Evolutionary conservation across 92 coral and sea anemone species (phyloP).

Genomic region (Heteractis magnifica): DNA sequence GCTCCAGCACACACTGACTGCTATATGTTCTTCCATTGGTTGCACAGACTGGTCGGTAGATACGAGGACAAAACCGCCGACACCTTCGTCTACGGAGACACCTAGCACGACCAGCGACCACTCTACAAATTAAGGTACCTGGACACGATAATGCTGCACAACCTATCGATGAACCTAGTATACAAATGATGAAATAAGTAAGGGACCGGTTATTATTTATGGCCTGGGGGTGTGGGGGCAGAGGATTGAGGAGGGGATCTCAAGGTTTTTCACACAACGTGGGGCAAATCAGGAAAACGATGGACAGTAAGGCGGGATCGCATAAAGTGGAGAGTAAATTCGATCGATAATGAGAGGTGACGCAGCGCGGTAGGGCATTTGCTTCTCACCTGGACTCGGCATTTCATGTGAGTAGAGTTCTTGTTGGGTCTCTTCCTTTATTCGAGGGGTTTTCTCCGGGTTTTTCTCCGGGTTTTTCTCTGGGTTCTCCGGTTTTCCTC

Average conservation of each 20-base stretch:
- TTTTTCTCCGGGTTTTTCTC: no score
- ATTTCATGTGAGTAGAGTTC: no score
- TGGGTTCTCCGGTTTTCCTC: no score
- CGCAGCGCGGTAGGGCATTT: no score
- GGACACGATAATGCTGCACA: slow-evolving; percentile 11
- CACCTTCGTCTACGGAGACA: slow-evolving; percentile 16
- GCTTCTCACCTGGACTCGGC: no score
- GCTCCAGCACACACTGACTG: slow-evolving; percentile 21
- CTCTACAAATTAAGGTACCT: slow-evolving; percentile 9
- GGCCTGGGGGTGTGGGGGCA: neutral
- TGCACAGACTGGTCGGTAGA: slow-evolving; percentile 24
- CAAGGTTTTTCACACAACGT: no score
- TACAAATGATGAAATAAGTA: neutral
- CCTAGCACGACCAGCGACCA: slow-evolving; percentile 20
- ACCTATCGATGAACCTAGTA: neutral
- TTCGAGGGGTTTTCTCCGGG: no score
- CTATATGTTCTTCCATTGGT: slow-evolving; percentile 19
- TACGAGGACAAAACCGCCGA: neutral
- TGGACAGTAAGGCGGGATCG: no score
- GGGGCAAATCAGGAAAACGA: no score
- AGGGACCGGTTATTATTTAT: neutral
- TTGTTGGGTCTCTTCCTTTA: no score
- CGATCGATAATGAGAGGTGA: no score
- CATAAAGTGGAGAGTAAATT: no score
- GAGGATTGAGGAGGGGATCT: neutral